Percentiles rank a stretch among this genome's conserved stretches.
phyloP scores from a whole-genome alignment of 2,888 invertebrate species.

The Matsumyia berberina region DNA sequence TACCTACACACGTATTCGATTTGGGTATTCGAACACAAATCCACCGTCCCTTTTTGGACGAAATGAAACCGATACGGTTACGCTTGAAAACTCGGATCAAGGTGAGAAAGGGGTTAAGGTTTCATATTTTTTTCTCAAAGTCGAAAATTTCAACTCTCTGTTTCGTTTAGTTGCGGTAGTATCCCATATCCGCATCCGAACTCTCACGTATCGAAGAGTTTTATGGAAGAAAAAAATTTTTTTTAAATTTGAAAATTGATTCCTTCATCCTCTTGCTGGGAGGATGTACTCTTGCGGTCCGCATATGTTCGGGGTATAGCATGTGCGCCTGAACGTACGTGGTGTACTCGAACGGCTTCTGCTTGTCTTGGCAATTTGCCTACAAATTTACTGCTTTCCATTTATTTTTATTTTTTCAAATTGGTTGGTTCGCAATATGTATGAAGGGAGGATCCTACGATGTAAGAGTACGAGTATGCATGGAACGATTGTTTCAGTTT shows the following conservation, averaged over 20 bases:
- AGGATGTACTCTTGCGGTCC: conserved; percentile 41
- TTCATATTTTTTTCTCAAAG: conserved; percentile 53
- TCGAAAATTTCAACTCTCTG: conserved; percentile 10
- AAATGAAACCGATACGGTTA: conserved; percentile 57
- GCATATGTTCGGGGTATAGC: conserved; percentile 55
- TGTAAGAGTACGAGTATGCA: conserved; percentile 13
- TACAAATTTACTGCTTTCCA: conserved; percentile 76
- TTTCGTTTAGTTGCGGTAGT: conserved; percentile 61
- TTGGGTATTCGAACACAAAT: conserved; percentile 2
- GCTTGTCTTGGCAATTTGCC: conserved; percentile 74
- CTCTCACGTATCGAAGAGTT: conserved; percentile 44
- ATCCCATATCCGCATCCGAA: conserved; percentile 2
- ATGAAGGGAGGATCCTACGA: conserved; percentile 47
- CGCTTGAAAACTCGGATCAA: conserved; percentile 51
- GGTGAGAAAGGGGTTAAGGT: conserved; percentile 54
- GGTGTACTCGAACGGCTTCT: conserved; percentile 40
- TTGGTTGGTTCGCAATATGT: conserved; percentile 70
- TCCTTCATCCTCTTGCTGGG: conserved; percentile 40
- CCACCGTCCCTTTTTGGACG: conserved; percentile 8
- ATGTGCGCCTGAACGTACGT: conserved; percentile 20
- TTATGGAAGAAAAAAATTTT: conserved; percentile 70
- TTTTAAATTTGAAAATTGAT: conserved; percentile 75
- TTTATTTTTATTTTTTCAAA: conserved; percentile 74
- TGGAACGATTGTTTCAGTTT: conserved; percentile 36
- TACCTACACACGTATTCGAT: background rate